Conservation (phyloP, 2,797 vertebrate species). For the Valencia hispanica region DNA sequence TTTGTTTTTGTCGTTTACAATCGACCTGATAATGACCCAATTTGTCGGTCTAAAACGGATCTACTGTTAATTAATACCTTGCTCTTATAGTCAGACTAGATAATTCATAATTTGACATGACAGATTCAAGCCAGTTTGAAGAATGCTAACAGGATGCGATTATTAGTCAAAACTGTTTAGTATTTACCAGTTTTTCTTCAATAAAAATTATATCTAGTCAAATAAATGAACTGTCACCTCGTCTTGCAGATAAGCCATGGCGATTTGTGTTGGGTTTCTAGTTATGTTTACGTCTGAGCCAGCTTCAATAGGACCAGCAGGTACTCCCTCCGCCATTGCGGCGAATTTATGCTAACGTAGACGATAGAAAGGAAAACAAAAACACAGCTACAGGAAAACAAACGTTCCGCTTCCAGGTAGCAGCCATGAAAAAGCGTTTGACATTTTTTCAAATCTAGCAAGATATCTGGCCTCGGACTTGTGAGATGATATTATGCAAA, state of each 20-base stretch:
- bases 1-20: not conserved
- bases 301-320: conserved; percentile 6
- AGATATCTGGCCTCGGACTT: fast-evolving
- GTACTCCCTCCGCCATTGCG: conserved; percentile 74
- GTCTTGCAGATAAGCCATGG: conserved; percentile 77
- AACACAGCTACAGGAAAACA: conserved; percentile 1
- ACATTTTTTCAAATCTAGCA: fast-evolving
- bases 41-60: not conserved
- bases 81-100: not conserved
- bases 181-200: not conserved
- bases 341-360: conserved; percentile 18
- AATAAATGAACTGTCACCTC: conserved; percentile 60
- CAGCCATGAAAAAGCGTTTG: not conserved
- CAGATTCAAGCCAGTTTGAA: not conserved
- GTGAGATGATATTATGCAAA: not conserved
- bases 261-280: conserved; percentile 51
- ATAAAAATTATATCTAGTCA: fast-evolving
- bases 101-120: not conserved
- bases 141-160: conserved; percentile 13
- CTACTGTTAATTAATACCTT: not conserved
- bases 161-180: not conserved
- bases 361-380: not conserved
- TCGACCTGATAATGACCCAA: not conserved
- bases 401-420: not conserved
- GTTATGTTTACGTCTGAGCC: conserved; percentile 56